Base-by-base conservation (phyloP, 2,888 invertebrate species). In the Metellina segmentata region DNA sequence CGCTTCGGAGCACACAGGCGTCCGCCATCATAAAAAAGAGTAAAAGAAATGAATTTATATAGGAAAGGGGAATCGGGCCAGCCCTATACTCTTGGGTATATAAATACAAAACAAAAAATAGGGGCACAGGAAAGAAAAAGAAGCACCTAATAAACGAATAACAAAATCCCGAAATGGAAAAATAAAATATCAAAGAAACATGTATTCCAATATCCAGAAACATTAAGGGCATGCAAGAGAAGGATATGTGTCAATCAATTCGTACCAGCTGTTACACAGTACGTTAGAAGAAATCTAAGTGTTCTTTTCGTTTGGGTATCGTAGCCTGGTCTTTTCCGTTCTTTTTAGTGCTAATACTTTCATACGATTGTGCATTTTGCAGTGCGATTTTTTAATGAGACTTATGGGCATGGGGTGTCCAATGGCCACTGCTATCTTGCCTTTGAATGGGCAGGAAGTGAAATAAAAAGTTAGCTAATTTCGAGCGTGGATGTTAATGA, bases 231-330 rank as follows among this genome's bases (percentile, higher is more conserved):
- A 77, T 81, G 89, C 81, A 81, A 19, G 72, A 79, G 52, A 87
- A 51, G 78, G 89, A 89, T 81, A 89, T 77, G 81, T 89, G 89
- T 89, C 89, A 89, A 89, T 89, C 89, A 89, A 89, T 89, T 82
- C 75, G 16, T 19, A 13, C 81, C 89, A 89, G 89, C 81, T 89
- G 89, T 89, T 81, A 82, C 87, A 2, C 52, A 69, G 51, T 69
- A 53, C 81, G 49, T 70, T 79, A 71, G 79, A 82, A 71, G 49
- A 52, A 78, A 69, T 75, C 75, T 77, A 69, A 77, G 74, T 81
- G 75, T 75, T 72, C 49, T 75, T 77, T 85, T 85, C 34, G 78
- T 71, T 53, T 79, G 49, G 71, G 69, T 51, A 51, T 77, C 86
- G 19, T 77, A 34, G 71, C 7, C 34, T 9, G 1, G 20, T 61